Conservation (phyloP, 2,113 vertebrate genomes). For the Ciconia boyciana region DNA sequence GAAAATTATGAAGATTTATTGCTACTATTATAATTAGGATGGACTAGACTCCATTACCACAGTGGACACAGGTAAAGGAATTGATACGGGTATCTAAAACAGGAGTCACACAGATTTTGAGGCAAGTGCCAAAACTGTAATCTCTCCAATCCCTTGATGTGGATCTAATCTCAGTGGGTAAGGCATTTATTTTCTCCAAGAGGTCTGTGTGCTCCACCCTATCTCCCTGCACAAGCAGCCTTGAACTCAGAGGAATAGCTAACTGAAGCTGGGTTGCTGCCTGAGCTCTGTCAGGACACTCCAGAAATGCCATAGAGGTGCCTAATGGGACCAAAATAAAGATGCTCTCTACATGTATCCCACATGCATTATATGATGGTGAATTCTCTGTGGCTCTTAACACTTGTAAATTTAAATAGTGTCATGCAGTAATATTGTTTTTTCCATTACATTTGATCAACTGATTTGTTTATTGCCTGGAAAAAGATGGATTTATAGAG, state of each 20-base stretch:
- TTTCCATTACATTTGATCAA: neutral
- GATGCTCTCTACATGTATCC: too few species aligned
- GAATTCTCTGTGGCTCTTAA: neutral
- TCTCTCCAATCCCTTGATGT: rapidly evolving
- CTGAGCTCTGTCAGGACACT: neutral
- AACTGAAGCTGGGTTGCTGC: neutral
- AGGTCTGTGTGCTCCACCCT: neutral
- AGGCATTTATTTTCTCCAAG: neutral
- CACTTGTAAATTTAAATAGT: neutral
- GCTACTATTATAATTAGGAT: neutral
- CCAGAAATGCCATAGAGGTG: neutral
- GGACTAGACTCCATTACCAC: neutral
- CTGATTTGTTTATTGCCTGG: neutral
- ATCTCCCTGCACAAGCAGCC: neutral
- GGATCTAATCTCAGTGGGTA: neutral
- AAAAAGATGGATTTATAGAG: neutral
- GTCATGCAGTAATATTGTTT: neutral
- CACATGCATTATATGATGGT: rapidly evolving
- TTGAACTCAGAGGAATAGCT: neutral
- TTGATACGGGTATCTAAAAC: neutral
- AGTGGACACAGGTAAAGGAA: neutral
- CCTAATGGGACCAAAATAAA: neutral
- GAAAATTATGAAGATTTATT: neutral
- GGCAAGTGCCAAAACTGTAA: neutral
- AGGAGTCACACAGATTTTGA: neutral